phyloP scores from a whole-genome alignment of 2,888 invertebrate genomes.

The Drosophila nr. fundita region DNA sequence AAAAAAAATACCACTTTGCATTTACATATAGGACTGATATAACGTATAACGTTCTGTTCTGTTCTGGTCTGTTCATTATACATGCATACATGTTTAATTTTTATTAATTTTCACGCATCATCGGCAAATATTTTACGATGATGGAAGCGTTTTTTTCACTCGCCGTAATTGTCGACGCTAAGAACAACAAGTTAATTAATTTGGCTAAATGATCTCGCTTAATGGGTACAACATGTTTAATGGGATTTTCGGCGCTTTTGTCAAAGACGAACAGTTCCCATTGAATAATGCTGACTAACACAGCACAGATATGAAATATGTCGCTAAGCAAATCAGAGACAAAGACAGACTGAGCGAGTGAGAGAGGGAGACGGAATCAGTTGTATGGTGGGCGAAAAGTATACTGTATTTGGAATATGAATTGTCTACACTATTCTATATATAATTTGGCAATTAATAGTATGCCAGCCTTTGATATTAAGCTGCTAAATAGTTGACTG shows the following conservation, averaged over 20 bases:
- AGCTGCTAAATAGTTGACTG: not conserved
- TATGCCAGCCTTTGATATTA: not conserved
- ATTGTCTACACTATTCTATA: not conserved
- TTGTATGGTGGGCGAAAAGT: conserved; percentile 1
- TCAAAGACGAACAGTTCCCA: conserved; percentile 40
- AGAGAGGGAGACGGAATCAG: not conserved
- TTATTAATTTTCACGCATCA: conserved; percentile 78
- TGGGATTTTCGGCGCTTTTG: conserved; percentile 73
- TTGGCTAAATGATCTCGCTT: conserved; percentile 75
- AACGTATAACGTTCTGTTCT: conserved; percentile 33
- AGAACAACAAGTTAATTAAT: conserved; percentile 80
- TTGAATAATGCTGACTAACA: conserved; percentile 20
- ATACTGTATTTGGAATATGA: not conserved
- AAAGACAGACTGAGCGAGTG: not conserved
- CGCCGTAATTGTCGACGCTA: conserved; percentile 75
- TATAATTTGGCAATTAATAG: not conserved
- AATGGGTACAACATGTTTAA: conserved; percentile 80
- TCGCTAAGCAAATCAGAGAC: not conserved
- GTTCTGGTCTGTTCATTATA: not conserved
- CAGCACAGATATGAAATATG: not conserved
- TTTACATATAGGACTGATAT: conserved; percentile 5
- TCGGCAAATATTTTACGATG: conserved; percentile 76
- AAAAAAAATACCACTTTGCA: conserved; percentile 18
- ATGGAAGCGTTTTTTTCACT: conserved; percentile 80
- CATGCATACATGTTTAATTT: conserved; percentile 59